Percentiles rank a stretch among this genome's conserved stretches.
Evolutionary conservation across 2,113 vertebrate species (phyloP).

Genomic region (Sitta europaea): DNA sequence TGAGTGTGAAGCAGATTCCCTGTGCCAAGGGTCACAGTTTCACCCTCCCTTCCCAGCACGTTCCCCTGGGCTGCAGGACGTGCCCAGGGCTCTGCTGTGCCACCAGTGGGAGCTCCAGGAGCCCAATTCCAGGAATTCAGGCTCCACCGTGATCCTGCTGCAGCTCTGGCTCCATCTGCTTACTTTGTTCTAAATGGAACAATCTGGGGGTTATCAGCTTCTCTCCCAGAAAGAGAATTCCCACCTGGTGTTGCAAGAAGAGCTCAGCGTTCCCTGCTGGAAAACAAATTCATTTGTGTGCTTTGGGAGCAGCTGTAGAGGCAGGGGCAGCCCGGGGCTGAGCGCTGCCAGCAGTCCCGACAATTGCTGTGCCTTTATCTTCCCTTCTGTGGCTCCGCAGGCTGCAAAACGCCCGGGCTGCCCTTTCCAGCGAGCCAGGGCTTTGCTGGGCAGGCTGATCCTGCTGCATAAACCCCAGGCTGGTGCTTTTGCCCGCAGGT

Average conservation of each 20-base stretch:
- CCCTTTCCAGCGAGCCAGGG: background rate
- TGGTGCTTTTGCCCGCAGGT: slow-evolving; percentile 68
- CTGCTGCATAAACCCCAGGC: background rate
- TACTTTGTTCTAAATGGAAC: background rate
- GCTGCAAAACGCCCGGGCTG: background rate
- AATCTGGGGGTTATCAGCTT: background rate
- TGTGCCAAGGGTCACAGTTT: background rate
- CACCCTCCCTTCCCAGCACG: background rate
- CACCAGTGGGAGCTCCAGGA: background rate
- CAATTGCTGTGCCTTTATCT: background rate
- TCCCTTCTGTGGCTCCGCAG: background rate
- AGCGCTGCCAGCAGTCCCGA: background rate
- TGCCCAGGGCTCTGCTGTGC: background rate
- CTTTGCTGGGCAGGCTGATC: background rate
- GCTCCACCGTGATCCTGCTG: rapidly evolving
- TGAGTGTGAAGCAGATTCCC: background rate
- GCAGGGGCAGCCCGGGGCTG: background rate
- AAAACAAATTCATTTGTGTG: background rate
- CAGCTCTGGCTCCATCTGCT: background rate
- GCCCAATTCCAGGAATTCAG: background rate
- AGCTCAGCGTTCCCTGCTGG: background rate
- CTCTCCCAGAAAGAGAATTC: background rate
- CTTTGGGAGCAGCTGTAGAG: background rate
- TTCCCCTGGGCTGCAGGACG: background rate
- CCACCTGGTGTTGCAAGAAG: background rate